phyloP scores from a whole-genome alignment of 2,113 vertebrate species.

The Hystrix brachyura region DNA sequence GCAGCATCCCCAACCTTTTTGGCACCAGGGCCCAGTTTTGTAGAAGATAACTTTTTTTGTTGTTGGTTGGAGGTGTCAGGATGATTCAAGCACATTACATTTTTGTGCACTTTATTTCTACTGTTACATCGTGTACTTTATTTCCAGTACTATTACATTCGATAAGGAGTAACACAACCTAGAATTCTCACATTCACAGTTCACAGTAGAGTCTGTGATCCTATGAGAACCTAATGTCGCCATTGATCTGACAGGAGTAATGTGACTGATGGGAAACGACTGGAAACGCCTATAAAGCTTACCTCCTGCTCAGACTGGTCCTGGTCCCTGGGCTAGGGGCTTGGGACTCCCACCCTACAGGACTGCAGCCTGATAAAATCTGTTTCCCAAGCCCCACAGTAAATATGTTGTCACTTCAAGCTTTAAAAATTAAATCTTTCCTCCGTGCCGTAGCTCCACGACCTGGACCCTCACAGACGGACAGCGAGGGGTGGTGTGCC shows the following conservation, averaged over 20 bases:
- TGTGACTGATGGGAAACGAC: background rate
- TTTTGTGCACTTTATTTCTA: background rate
- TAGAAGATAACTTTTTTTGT: background rate
- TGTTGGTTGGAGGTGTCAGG: too few species aligned
- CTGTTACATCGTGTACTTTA: background rate
- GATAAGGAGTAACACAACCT: background rate
- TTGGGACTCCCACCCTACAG: background rate
- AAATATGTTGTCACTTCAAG: background rate
- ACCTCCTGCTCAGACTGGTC: background rate
- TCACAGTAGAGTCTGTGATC: background rate
- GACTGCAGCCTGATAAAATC: background rate
- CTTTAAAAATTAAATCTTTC: background rate
- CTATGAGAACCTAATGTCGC: background rate
- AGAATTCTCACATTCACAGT: background rate
- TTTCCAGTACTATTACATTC: background rate
- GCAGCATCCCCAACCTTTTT: background rate
- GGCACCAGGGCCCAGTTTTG: background rate
- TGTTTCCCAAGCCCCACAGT: background rate
- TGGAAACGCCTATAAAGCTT: background rate
- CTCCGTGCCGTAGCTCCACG: background rate
- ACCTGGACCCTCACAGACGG: constrained; percentile 12
- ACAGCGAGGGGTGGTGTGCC: too few species aligned
- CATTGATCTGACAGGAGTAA: background rate
- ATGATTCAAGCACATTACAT: background rate
- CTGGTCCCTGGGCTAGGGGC: background rate